Base-by-base conservation (phyloP, 2,888 invertebrate genomes). In the Sarcophaga rosellei region DNA sequence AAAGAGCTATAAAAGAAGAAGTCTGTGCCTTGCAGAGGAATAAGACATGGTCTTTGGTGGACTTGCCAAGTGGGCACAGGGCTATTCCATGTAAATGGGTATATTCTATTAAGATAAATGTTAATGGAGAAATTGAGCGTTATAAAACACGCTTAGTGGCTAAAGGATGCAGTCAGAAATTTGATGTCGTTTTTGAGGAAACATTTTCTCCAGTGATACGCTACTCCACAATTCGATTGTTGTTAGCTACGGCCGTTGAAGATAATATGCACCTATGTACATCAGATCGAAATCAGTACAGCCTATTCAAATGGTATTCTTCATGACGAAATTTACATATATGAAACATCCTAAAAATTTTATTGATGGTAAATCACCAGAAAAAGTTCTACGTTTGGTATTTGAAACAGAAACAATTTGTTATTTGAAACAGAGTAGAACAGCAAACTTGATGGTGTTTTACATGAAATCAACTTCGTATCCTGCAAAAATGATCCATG, bases 381-480 rank as follows among this genome's bases (percentile, higher is more conserved):
- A 68, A 21, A 87, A 88, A 69, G 70, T 88, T 35, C 57, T 87
- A 20, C 83, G 69, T 70, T 62, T 88, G n/a, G 84, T 88, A 88
- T 8, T 61, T 89, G 6, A 89, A 89, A 66, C 89, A 84, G n/a
- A 84, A n/a, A n/a, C n/a, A n/a, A 84, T 89, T 45, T 89, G 88
- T 79, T 88, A 88, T 8, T 61, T 89, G 6, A 89, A 89, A 66
- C 89, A 84, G n/a, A 84, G 17, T 88, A 88, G 88, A 88, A 89
- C 66, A 17, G 20, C 6, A 83, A 45, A 25, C 8, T 83, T 0
- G 73, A 83, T 53, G 17, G 62, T 15, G 75, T 80, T 63, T 20
- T 75, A 6, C 15, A 59, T 0, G n/a, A 63, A 6, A 70, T 74
- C 66, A 83, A 53, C 68, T 73, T 17, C 72, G 83, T 21, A 4